Evolutionary conservation across 2,797 vertebrate species (phyloP).

Genomic region (Smutsia gigantea): DNA sequence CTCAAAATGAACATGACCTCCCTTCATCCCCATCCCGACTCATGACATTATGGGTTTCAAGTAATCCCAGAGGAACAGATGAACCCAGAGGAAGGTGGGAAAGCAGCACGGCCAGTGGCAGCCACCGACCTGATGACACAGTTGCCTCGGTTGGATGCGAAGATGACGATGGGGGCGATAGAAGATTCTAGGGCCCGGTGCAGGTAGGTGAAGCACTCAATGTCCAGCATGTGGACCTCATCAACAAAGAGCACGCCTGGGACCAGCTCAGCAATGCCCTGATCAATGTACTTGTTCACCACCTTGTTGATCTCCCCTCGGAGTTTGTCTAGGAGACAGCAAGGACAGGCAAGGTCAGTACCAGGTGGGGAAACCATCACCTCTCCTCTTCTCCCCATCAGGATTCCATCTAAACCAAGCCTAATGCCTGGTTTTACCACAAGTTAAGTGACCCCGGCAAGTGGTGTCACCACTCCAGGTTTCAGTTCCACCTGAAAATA

Average conservation of each 20-base stretch:
- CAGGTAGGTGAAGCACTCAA: slow-evolving; percentile 99
- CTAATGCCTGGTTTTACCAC: not conserved
- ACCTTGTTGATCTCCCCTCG: slow-evolving; percentile 99
- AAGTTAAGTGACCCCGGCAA: not conserved
- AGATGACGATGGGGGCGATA: slow-evolving; percentile 98
- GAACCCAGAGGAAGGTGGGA: not conserved
- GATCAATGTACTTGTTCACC: slow-evolving; percentile 99
- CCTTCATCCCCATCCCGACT: not conserved
- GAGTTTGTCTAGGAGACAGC: slow-evolving; percentile 92
- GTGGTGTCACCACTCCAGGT: not conserved
- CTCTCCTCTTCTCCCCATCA: not conserved
- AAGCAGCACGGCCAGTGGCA: not conserved
- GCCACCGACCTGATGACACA: slow-evolving; percentile 94
- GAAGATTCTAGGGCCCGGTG: slow-evolving; percentile 97
- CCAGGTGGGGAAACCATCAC: rapidly evolving
- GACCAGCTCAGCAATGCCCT: slow-evolving; percentile 97
- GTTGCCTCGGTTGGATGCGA: slow-evolving; percentile 98
- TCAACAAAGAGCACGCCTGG: slow-evolving; percentile 98
- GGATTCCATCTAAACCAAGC: not conserved
- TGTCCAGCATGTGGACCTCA: slow-evolving; percentile 99
- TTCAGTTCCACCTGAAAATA: not conserved
- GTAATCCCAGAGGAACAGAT: not conserved
- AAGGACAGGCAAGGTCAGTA: not conserved
- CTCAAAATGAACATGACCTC: not conserved
- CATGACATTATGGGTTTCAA: rapidly evolving